Percentiles rank a stretch among this genome's conserved stretches.
These are phyloP conservation scores for Dasyornis broadbenti DNA, from an alignment of 2,113 vertebrate species.

Conservation along the genomic window DNA sequence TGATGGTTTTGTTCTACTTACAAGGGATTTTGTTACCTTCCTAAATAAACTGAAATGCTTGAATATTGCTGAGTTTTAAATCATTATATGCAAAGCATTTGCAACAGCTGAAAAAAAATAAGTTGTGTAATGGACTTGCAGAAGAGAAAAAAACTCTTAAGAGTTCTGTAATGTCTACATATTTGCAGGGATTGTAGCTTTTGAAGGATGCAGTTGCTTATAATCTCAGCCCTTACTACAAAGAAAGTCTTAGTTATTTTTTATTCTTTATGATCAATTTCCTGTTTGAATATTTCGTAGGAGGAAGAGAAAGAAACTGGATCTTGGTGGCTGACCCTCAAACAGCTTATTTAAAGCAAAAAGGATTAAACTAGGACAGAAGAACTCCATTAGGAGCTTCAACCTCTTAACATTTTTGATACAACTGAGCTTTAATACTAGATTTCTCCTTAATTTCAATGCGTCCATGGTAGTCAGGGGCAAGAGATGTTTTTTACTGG, in stretches of 20 bases:
- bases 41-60: not conserved
- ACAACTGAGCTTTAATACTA: not conserved
- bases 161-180: not conserved
- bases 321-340: not conserved
- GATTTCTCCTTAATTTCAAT: not conserved
- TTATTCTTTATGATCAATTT: not conserved
- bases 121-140: not conserved
- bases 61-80: not conserved
- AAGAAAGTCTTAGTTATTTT: not conserved
- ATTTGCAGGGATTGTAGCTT: not conserved
- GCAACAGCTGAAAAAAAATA: not conserved
- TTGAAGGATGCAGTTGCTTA: not conserved
- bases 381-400: not conserved
- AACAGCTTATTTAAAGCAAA: not conserved
- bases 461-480: not conserved
- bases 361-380: not conserved
- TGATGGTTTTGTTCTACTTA: not conserved
- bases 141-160: not conserved
- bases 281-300: not conserved
- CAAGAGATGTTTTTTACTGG: not conserved
- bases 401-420: not conserved
- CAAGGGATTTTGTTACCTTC: not conserved
- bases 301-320: not conserved
- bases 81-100: not conserved
- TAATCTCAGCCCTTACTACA: not conserved